Percentiles rank a stretch among this genome's conserved stretches.
Conservation (phyloP, 2,888 invertebrate genomes). For the Dexiosoma caninum region DNA sequence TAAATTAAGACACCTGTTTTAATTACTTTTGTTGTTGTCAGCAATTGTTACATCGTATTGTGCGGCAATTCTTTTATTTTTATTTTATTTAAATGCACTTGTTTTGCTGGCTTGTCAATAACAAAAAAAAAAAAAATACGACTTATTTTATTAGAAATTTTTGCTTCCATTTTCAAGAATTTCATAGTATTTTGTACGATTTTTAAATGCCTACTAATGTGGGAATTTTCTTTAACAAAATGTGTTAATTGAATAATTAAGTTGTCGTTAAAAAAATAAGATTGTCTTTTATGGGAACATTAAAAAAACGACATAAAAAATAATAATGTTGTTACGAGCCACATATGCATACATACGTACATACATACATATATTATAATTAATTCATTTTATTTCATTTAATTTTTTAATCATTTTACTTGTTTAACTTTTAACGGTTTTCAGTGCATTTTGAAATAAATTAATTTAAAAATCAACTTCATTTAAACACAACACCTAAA, state of each 20-base stretch:
- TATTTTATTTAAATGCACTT: conserved; percentile 37
- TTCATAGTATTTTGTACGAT: conserved; percentile 23
- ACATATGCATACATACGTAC: too few relatives aligned
- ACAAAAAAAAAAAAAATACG: conserved; percentile 3
- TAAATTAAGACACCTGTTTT: conserved; percentile 58
- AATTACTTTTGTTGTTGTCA: conserved; percentile 45
- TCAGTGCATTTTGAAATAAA: conserved; percentile 29
- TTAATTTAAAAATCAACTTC: conserved; percentile 3
- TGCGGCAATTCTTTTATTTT: conserved; percentile 8
- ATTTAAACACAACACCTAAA: background rate
- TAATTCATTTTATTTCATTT: too few relatives aligned
- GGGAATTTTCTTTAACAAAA: conserved; percentile 47
- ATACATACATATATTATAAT: too few relatives aligned
- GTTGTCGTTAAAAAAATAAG: conserved; percentile 27
- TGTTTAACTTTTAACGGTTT: conserved; percentile 37
- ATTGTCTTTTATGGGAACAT: conserved; percentile 39
- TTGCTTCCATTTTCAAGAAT: conserved; percentile 2
- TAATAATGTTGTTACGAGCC: conserved; percentile 27
- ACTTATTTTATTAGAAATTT: background rate
- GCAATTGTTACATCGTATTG: background rate
- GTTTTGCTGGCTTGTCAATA: conserved; percentile 53
- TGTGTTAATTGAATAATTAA: conserved; percentile 61
- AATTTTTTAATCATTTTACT: background rate
- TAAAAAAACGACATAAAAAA: conserved; percentile 41
- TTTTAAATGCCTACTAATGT: conserved; percentile 42